A percentile compares a stretch with the other conserved stretches of the same genome.
phyloP scores from a whole-genome alignment of 2,113 vertebrate species.

The Miniopterus natalensis region DNA sequence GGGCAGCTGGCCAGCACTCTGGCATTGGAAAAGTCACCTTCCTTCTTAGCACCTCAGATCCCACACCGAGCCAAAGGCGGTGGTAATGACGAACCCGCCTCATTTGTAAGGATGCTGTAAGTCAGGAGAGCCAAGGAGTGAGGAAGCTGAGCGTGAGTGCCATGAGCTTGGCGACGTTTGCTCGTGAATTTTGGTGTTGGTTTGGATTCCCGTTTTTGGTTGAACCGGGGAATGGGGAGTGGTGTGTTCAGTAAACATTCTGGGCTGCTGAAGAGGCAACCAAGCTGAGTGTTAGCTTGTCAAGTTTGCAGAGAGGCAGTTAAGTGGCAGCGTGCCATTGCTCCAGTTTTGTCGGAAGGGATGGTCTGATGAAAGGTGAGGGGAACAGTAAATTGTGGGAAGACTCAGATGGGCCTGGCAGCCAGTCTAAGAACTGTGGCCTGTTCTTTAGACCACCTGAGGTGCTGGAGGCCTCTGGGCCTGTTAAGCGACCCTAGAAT shows the following conservation, averaged over 20 bases:
- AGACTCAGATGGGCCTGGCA: background rate
- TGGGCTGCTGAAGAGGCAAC: background rate
- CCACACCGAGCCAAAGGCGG: background rate
- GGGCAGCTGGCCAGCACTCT: background rate
- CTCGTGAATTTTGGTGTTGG: background rate
- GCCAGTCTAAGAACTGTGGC: background rate
- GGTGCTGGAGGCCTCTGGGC: too few species aligned
- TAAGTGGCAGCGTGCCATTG: rapidly evolving
- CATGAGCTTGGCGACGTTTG: background rate
- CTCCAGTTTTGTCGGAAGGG: background rate
- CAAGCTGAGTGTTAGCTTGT: background rate
- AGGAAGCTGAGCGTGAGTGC: background rate
- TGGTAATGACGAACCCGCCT: background rate
- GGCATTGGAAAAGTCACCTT: background rate
- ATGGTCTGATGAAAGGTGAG: background rate
- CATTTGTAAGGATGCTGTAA: background rate
- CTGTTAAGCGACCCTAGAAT: background rate
- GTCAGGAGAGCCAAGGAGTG: background rate
- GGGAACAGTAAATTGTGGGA: too few species aligned
- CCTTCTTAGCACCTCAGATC: background rate
- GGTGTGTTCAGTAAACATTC: background rate
- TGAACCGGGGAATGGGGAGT: background rate
- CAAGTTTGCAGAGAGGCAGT: background rate
- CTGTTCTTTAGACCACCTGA: background rate
- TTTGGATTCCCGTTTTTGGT: background rate